phyloP scores from a whole-genome alignment of 2,797 vertebrate genomes.

The Fundulus diaphanus region DNA sequence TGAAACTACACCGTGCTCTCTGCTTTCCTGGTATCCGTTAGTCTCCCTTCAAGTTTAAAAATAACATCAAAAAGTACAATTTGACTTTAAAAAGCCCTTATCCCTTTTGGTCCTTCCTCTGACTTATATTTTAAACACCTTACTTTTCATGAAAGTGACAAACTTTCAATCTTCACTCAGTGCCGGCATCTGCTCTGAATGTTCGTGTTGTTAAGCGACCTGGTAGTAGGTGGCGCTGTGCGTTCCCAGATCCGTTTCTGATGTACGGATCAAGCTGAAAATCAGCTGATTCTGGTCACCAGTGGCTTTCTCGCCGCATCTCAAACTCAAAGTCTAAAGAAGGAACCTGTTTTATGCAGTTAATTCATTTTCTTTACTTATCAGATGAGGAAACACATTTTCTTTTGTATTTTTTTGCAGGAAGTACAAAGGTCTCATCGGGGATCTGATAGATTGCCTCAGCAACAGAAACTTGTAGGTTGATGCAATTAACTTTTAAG shows the following conservation, averaged over 20 bases:
- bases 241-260: neutral
- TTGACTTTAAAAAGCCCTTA: neutral
- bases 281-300: no score
- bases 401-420: slow-evolving; percentile 72
- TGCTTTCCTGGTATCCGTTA: neutral
- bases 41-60: neutral
- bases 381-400: neutral
- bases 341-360: neutral
- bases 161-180: neutral
- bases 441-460: slow-evolving; percentile 87
- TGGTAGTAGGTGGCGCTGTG: no score
- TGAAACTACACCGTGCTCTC: neutral
- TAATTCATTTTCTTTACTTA: neutral
- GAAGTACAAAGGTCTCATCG: slow-evolving; percentile 90
- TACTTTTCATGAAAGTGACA: neutral
- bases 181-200: no score
- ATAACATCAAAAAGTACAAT: neutral
- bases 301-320: neutral
- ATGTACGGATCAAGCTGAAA: neutral
- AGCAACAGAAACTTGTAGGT: slow-evolving; percentile 94
- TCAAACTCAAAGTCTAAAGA: neutral
- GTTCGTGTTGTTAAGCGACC: neutral
- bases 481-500: neutral
- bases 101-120: neutral
- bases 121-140: neutral